Evolutionary conservation across 1,140 invertebrate species (phyloP).

Genomic region (Drosophila cardini): DNA sequence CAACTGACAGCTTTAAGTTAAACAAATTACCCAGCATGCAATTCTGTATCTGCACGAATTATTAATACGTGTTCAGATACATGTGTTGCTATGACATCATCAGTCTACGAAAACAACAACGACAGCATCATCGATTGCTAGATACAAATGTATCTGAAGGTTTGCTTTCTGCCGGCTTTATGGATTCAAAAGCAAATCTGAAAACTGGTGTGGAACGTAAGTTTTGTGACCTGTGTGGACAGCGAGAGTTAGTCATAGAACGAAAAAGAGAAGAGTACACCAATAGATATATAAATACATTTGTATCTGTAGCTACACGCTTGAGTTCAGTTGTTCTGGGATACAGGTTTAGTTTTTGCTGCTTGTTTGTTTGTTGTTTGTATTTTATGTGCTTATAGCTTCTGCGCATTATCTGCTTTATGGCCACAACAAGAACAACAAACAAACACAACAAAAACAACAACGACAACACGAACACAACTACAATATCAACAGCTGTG

Average conservation of each 20-base stretch:
- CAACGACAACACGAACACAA: conserved; percentile 5
- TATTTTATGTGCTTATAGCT: conserved; percentile 46
- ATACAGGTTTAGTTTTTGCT: conserved; percentile 64
- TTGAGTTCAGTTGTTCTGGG: conserved; percentile 60
- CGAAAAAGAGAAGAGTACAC: conserved; percentile 15
- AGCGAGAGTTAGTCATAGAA: conserved; percentile 68
- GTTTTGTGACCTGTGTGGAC: conserved; percentile 44
- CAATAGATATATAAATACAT: conserved; percentile 20
- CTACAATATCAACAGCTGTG: conserved; percentile 44
- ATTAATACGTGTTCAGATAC: conserved; percentile 3
- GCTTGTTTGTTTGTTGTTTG: conserved; percentile 22
- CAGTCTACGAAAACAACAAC: conserved; percentile 29
- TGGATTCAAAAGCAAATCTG: conserved; percentile 53
- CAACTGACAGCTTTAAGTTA: conserved; percentile 30
- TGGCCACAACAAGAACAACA: conserved; percentile 13
- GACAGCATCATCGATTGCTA: conserved; percentile 24
- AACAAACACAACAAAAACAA: conserved; percentile 15
- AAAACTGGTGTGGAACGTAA: conserved; percentile 76
- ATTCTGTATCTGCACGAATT: conserved; percentile 47
- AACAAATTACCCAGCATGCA: conserved; percentile 48
- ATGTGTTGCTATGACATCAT: conserved; percentile 69
- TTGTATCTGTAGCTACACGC: conserved; percentile 41
- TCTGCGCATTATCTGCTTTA: conserved; percentile 71
- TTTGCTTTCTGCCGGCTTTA: conserved; percentile 34
- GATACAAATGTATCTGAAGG: conserved; percentile 29